Conservation (phyloP, 2,888 invertebrate species). For the Plemyria rubiginata region DNA sequence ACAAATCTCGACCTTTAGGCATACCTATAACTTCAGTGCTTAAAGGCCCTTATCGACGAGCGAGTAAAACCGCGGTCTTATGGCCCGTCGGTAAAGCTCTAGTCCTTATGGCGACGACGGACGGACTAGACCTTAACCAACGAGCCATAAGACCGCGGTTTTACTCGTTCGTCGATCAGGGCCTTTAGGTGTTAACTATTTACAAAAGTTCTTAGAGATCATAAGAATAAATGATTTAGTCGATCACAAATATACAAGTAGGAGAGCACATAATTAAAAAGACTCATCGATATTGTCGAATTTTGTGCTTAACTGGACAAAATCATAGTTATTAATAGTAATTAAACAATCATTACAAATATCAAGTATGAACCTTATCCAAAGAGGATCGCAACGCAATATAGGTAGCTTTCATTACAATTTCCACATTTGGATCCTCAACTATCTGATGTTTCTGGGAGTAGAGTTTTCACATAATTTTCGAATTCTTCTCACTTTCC, state of each 20-base stretch:
- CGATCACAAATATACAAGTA: slow-evolving; percentile 23
- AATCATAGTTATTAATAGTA: neutral
- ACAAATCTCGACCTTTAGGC: slow-evolving; percentile 27
- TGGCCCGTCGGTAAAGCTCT: too few species aligned
- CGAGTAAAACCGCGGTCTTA: too few species aligned
- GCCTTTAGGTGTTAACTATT: slow-evolving; percentile 33
- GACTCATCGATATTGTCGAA: slow-evolving; percentile 29
- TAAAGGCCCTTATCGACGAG: too few species aligned
- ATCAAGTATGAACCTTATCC: neutral
- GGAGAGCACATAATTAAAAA: slow-evolving; percentile 14
- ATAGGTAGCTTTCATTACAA: too few species aligned
- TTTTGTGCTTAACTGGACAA: neutral
- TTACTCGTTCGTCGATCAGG: too few species aligned
- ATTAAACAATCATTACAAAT: neutral
- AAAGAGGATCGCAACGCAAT: neutral
- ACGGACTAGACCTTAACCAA: too few species aligned
- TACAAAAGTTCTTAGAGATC: slow-evolving; percentile 41
- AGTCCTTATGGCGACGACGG: too few species aligned
- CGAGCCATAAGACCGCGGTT: too few species aligned
- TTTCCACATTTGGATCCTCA: too few species aligned
- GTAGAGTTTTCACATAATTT: neutral
- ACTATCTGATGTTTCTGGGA: too few species aligned
- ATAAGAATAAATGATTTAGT: slow-evolving; percentile 40
- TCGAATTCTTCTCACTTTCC: neutral
- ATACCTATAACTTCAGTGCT: slow-evolving; percentile 16